Conservation (phyloP, 2,113 vertebrate species). For the Pao palembangensis region DNA sequence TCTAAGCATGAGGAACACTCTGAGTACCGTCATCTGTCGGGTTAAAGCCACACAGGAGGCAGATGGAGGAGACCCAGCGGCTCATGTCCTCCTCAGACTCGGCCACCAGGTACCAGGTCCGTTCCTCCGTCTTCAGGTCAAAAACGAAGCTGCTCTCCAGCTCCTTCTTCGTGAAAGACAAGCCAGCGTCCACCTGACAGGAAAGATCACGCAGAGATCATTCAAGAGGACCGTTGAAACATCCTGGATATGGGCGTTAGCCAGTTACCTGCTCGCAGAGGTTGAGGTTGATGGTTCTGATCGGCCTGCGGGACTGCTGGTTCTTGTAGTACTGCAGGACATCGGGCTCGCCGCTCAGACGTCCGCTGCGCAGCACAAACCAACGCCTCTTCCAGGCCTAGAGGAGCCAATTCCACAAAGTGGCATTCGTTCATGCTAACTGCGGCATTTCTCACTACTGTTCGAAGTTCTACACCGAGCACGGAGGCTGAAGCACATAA, state of each 20-base stretch:
- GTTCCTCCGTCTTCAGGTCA: slow-evolving; percentile 82
- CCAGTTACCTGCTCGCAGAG: slow-evolving; percentile 77
- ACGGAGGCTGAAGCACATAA: background rate
- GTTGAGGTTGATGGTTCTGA: slow-evolving; percentile 86
- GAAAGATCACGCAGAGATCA: background rate
- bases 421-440: background rate
- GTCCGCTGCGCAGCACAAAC: slow-evolving; percentile 88
- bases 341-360: slow-evolving; percentile 86
- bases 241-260: too few species aligned
- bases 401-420: background rate
- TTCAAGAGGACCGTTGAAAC: too few species aligned
- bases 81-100: slow-evolving; percentile 92
- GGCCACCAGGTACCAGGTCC: slow-evolving; percentile 91
- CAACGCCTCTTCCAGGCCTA: slow-evolving; percentile 92
- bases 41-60: slow-evolving; percentile 87
- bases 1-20: background rate
- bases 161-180: slow-evolving; percentile 83
- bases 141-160: slow-evolving; percentile 87
- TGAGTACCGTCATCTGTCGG: slow-evolving; percentile 57
- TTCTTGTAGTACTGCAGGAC: slow-evolving; percentile 89
- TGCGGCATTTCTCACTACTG: background rate
- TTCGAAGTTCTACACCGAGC: slow-evolving; percentile 11
- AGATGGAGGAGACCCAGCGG: slow-evolving; percentile 87
- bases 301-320: slow-evolving; percentile 82
- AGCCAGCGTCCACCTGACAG: slow-evolving; percentile 77